Evolutionary conservation across 1,140 invertebrate genomes (phyloP).

Genomic region (Drosophila eugracilis): DNA sequence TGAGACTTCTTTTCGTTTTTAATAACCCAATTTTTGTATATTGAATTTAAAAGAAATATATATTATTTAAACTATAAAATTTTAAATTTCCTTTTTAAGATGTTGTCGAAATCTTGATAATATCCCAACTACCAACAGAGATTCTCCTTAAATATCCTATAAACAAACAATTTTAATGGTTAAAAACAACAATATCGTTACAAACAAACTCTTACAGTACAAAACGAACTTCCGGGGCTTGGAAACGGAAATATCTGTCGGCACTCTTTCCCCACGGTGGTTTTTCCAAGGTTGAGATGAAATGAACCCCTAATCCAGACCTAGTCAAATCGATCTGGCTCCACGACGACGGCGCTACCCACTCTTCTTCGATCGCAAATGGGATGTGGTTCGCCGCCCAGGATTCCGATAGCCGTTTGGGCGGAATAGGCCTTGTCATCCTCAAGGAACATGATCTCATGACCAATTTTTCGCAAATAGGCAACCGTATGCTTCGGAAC

Average conservation of each 20-base stretch:
- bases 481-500: constrained; percentile 72
- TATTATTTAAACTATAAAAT: no score
- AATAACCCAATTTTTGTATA: not conserved
- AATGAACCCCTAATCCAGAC: not conserved
- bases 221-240: not conserved
- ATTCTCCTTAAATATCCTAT: no score
- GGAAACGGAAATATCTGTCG: not conserved
- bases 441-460: constrained; percentile 84
- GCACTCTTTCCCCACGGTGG: no score
- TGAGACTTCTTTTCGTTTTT: not conserved
- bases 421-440: constrained; percentile 86
- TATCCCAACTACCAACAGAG: no score
- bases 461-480: constrained; percentile 79
- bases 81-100: no score
- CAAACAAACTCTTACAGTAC: constrained; percentile 1
- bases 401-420: constrained; percentile 84
- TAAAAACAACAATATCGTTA: not conserved
- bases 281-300: not conserved
- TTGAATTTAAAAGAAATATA: no score
- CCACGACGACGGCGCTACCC: constrained; percentile 86
- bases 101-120: no score
- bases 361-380: constrained; percentile 84
- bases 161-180: constrained; percentile 4
- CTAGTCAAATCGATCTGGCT: constrained; percentile 36
- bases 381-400: constrained; percentile 76